Percentiles rank a stretch among this genome's conserved stretches.
These are phyloP conservation scores for Athrips mouffetella DNA, from an alignment of 2,888 invertebrate genomes.

Conservation along the genomic window DNA sequence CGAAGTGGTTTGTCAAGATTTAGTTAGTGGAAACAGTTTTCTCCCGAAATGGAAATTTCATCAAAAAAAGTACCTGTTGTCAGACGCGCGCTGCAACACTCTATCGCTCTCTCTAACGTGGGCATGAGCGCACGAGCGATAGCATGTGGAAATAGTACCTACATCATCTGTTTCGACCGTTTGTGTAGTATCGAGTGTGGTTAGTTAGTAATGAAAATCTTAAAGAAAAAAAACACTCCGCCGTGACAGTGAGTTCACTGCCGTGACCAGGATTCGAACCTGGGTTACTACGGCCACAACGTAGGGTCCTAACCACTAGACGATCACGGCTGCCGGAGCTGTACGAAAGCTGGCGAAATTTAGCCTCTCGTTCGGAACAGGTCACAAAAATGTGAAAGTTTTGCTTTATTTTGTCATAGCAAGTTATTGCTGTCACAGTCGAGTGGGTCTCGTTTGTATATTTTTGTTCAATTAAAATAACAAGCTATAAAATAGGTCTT, in stretches of 20 bases:
- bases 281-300: conserved; percentile 88
- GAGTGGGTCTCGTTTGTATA: not conserved
- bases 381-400: not conserved
- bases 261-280: conserved; percentile 82
- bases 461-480: not conserved
- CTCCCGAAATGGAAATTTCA: too few relatives aligned
- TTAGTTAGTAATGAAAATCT: not conserved
- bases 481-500: not conserved
- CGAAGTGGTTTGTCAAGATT: too few relatives aligned
- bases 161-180: too few relatives aligned
- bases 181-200: too few relatives aligned
- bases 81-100: too few relatives aligned
- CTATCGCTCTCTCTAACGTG: too few relatives aligned
- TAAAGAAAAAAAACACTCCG: conserved; percentile 27
- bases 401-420: not conserved
- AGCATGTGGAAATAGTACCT: too few relatives aligned
- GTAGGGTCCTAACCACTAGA: conserved; percentile 87
- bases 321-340: conserved; percentile 68
- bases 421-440: not conserved
- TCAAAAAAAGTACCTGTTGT: too few relatives aligned
- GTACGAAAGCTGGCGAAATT: not conserved
- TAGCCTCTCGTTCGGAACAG: not conserved
- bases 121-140: too few relatives aligned
- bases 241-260: conserved; percentile 38
- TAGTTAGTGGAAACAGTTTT: too few relatives aligned